Evolutionary conservation across 92 coral and sea anemone genomes (phyloP), one percentile per base, ranked within the genome.

Genomic region (Porites evermanni): DNA sequence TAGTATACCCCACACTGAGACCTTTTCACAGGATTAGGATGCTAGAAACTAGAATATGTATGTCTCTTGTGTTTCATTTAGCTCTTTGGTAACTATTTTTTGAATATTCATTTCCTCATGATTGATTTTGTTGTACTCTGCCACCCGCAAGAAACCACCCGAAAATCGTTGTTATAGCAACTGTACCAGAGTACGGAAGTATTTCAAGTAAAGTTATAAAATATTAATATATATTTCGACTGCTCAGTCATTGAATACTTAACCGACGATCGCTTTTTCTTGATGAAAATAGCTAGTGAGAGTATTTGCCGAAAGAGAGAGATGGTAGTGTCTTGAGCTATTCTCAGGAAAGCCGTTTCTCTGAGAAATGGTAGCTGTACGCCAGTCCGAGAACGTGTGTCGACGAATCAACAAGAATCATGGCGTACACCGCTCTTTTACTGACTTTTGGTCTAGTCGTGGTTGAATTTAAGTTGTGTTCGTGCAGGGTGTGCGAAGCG

Each of bases 401-500:
- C 64, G 79, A 59, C 71, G 2, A 63, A 73, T 19, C 65, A 74
- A 54, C 26, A 79, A 12, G 52, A 61, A 32, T 73, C 51, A 83
- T 83, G 87, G 87, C 80, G 72, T 26, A 53, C 72, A 8, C 53
- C 16, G 70, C 72, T 24, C 38, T 17, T 63, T 12, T 64, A 60
- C 29, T 83, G 69, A 74, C 64, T 47, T 64, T 74, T 61, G 86
- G 70, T 44, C 53, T 81, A 9, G 64, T 59, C 1, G 23, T 83
- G 64, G 52, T 64, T 51, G 54, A 73, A 50, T 83, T 83, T 24
- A 10, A 29, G 50, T 47, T 83, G 51, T 19, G 72, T n/a, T 74
- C 72, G 3, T 64, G 80, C 72, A 83, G 94, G 12, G 82, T 80
- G 12, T 97, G 99, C 77, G 97, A 94, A 13, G 99, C 99, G 13